Conservation (phyloP, 2,797 vertebrate species). For the Gephyroberyx darwinii region DNA sequence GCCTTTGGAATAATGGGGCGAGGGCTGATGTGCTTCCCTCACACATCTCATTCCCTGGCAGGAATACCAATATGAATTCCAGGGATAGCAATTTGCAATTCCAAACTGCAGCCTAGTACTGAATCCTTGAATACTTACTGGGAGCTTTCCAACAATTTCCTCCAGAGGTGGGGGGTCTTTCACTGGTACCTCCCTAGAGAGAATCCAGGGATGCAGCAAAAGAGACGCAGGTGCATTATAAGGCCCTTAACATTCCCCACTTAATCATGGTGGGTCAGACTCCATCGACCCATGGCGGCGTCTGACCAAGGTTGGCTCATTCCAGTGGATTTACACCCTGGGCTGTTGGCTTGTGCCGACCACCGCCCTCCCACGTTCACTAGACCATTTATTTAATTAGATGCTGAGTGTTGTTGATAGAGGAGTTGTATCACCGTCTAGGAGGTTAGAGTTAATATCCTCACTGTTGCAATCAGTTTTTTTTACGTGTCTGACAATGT, state of each 20-base stretch:
- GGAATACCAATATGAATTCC: conserved; percentile 6
- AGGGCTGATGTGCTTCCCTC: conserved; percentile 11
- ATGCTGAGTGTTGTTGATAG: neutral
- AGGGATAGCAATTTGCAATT: conserved; percentile 3
- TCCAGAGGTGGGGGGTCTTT: conserved; percentile 21
- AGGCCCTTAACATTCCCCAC: conserved; percentile 39
- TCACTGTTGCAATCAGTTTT: neutral
- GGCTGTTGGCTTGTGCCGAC: conserved; percentile 11
- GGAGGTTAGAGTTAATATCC: neutral
- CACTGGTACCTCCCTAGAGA: conserved; percentile 19
- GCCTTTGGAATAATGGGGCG: conserved; percentile 5
- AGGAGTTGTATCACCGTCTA: neutral
- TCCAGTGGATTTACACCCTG: conserved; percentile 43
- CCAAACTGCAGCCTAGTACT: conserved; percentile 9
- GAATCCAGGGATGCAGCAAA: conserved; percentile 16
- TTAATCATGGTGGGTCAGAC: conserved; percentile 52
- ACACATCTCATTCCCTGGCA: neutral
- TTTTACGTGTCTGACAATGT: neutral
- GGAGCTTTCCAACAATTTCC: conserved; percentile 27
- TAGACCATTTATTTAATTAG: conserved; percentile 1
- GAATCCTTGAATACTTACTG: conserved; percentile 1
- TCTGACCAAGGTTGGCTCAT: conserved; percentile 27
- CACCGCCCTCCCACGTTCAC: neutral
- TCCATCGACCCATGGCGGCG: conserved; percentile 32
- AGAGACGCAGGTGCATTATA: conserved; percentile 41